Percentiles rank a stretch among this genome's conserved stretches.
phyloP scores from a whole-genome alignment of 2,888 invertebrate genomes.

The Pyrrhosoma nymphula region DNA sequence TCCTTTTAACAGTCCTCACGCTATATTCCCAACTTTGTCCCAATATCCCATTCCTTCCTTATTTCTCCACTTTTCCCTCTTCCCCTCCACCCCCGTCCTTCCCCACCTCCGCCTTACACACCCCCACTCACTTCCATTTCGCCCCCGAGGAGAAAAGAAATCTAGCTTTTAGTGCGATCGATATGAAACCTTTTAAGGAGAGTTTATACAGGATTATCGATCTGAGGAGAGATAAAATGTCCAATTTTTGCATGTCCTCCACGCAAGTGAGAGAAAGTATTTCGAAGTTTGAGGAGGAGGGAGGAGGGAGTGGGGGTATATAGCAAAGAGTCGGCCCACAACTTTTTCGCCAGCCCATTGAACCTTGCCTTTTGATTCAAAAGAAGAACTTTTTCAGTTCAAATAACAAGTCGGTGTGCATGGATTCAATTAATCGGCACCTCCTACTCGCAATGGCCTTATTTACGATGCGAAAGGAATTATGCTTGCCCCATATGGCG shows the following conservation, averaged over 20 bases:
- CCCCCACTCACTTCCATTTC: not conserved
- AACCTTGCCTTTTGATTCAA: too few species aligned
- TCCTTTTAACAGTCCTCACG: slow-evolving; percentile 26
- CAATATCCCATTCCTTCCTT: not conserved
- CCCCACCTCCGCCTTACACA: not conserved
- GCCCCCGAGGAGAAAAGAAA: slow-evolving; percentile 10
- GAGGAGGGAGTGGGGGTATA: not conserved
- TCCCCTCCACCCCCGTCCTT: not conserved
- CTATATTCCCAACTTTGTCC: slow-evolving; percentile 18
- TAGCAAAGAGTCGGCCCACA: too few species aligned
- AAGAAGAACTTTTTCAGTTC: too few species aligned
- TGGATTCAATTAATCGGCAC: too few species aligned
- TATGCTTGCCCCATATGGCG: too few species aligned
- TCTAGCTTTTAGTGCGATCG: slow-evolving; percentile 36
- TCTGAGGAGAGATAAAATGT: not conserved
- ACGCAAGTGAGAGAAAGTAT: not conserved
- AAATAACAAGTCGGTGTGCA: too few species aligned
- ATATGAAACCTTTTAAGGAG: slow-evolving; percentile 22
- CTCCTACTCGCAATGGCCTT: too few species aligned
- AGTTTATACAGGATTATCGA: slow-evolving; percentile 36
- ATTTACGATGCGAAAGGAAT: too few species aligned
- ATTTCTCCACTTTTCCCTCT: not conserved
- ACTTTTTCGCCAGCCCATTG: too few species aligned
- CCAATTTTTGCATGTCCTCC: slow-evolving; percentile 21
- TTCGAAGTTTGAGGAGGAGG: not conserved